Evolutionary conservation across 2,113 vertebrate species (phyloP).

Genomic region (Peromyscus leucopus): DNA sequence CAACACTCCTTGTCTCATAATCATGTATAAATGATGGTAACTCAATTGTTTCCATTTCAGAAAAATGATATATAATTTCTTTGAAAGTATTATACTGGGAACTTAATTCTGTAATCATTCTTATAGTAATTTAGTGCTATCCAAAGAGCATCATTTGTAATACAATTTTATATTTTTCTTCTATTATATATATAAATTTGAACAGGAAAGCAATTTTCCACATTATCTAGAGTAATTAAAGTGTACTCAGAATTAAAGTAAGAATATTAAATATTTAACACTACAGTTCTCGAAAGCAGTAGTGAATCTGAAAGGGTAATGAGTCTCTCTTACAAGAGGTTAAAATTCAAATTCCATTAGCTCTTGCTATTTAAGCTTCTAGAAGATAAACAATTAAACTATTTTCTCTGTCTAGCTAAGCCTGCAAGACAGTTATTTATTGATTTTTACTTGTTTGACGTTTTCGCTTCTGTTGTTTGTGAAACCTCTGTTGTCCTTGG

Average conservation of each 20-base stretch:
- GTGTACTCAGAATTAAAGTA: conserved; percentile 22
- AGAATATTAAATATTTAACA: conserved; percentile 70
- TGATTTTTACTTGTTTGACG: conserved; percentile 60
- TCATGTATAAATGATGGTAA: neutral
- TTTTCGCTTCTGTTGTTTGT: conserved; percentile 63
- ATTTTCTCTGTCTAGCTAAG: conserved; percentile 56
- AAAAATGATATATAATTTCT: neutral
- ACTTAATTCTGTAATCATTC: neutral
- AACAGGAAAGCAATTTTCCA: conserved; percentile 54
- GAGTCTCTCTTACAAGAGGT: conserved; percentile 56
- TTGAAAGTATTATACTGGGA: neutral
- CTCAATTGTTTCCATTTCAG: neutral
- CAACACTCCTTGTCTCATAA: neutral
- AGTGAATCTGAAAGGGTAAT: conserved; percentile 68
- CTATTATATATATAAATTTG: conserved; percentile 41
- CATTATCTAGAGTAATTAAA: conserved; percentile 46
- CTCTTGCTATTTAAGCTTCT: neutral
- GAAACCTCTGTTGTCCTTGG: conserved; percentile 58
- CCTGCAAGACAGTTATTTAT: conserved; percentile 42
- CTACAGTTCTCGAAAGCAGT: conserved; percentile 61
- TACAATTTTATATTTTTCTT: conserved; percentile 60
- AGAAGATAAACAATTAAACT: conserved; percentile 48
- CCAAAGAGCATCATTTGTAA: conserved; percentile 28
- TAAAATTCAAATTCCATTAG: conserved; percentile 57
- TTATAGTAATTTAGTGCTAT: conserved; percentile 47